Base-by-base conservation (phyloP, 2,888 invertebrate genomes). In the Pandemis heparana region DNA sequence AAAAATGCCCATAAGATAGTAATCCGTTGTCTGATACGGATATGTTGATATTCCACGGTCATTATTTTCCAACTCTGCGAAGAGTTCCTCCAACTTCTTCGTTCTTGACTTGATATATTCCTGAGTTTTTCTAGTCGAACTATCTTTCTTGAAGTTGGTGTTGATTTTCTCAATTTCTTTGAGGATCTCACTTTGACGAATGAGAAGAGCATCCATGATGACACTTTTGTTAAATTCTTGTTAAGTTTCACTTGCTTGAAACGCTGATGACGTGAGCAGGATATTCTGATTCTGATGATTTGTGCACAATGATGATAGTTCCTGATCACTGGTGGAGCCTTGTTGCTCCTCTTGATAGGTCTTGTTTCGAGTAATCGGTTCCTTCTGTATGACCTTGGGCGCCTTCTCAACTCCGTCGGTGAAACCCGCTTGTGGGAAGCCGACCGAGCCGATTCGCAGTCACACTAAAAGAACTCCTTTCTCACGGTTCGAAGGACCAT, bases 401-500 rank as follows among this genome's bases (percentile, higher is more conserved):
- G 46, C 64, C 46, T 64, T 46, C 64, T 64, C 64, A 64, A 64
- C 41, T 16, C 64, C 9, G 18, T 64, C 41, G 64, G 64, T 64
- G 64, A 46, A 14, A 64, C 64, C 64, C 46, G 46, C 64, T 64
- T 43, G 64, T 64, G 64, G 64, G 46, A 64, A 38, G 64, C 64
- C 64, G 41, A 46, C 46, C 43, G 46, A 41, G 41, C 64, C 46
- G 64, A 64, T 43, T 64, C 18, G 64, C 46, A 53, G 5, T 23
- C 53, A 53, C 53, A 23, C 23, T 5, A 53, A 53, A 53, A 53
- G 9, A 53, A 18, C 53, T 10, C 9, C 0, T 51, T 10, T 23
- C 53, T 53, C 18, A 9, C 18, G 18, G 23, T 53, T 53, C 53
- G 53, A 53, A 53, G 18, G 53, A 53, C 53, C 53, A 53, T 53